A percentile compares a stretch with the other conserved stretches of the same genome.
These are phyloP conservation scores for Gallinago media DNA, from an alignment of 2,113 vertebrate genomes.

Conservation along the genomic window DNA sequence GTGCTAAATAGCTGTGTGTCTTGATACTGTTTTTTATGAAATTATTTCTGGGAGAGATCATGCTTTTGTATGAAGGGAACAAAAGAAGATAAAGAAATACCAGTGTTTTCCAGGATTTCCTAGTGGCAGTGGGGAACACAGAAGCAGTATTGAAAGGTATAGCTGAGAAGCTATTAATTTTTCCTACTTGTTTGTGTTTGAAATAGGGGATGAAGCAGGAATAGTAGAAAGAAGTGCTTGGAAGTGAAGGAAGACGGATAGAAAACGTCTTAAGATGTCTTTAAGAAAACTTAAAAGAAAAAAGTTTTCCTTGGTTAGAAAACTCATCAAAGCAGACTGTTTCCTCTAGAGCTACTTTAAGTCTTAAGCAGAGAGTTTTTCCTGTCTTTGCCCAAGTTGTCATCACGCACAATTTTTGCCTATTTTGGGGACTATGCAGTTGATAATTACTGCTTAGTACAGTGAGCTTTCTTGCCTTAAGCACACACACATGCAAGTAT, in stretches of 20 bases:
- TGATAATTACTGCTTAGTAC: background rate
- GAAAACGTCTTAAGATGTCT: no score
- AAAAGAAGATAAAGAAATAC: background rate
- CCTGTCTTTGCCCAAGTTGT: constrained; percentile 13
- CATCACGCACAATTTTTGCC: background rate
- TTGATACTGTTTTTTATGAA: background rate
- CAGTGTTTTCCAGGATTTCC: background rate
- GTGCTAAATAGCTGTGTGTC: background rate
- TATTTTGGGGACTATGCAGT: background rate
- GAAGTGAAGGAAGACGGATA: background rate
- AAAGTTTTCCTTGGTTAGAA: background rate
- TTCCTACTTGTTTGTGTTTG: background rate
- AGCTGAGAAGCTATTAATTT: background rate
- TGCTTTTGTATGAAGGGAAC: background rate
- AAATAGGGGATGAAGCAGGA: background rate
- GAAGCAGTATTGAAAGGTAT: background rate
- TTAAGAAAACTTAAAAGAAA: no score
- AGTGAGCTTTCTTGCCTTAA: constrained; percentile 16
- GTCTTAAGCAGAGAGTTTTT: background rate
- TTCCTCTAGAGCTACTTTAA: background rate
- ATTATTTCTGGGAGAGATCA: background rate
- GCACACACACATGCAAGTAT: background rate
- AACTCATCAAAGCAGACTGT: background rate
- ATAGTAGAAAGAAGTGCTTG: background rate
- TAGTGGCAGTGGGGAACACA: background rate